Evolutionary conservation across 1,140 invertebrate species (phyloP).

Genomic region (Achatina immaculata): DNA sequence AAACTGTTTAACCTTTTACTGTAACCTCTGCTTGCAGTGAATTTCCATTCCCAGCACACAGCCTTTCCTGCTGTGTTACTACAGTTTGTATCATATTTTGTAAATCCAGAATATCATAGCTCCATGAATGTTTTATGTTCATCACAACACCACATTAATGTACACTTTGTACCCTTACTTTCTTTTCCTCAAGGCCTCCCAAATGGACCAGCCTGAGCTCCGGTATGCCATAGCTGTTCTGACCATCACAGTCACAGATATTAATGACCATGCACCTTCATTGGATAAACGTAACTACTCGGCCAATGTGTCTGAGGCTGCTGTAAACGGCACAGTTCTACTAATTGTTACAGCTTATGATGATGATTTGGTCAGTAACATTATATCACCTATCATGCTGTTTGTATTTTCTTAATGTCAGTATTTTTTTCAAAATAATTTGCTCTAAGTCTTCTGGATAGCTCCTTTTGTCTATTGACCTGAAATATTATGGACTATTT

Average conservation of each 20-base stretch:
- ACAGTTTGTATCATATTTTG: too few species aligned
- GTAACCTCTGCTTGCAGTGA: too few species aligned
- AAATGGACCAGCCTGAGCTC: slow-evolving; percentile 37
- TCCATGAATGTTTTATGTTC: too few species aligned
- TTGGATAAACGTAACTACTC: slow-evolving; percentile 31
- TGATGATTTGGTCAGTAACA: slow-evolving; percentile 33
- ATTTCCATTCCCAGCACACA: too few species aligned
- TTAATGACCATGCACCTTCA: slow-evolving; percentile 42
- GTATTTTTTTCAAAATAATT: background rate
- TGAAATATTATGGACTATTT: background rate
- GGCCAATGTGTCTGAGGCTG: slow-evolving; percentile 23
- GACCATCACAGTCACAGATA: slow-evolving; percentile 39
- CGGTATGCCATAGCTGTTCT: slow-evolving; percentile 32
- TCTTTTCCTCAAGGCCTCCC: slow-evolving; percentile 30
- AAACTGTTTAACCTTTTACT: too few species aligned
- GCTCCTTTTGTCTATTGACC: background rate
- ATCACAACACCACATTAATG: too few species aligned
- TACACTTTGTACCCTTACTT: too few species aligned
- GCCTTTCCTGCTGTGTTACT: too few species aligned
- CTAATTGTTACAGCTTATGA: slow-evolving; percentile 37
- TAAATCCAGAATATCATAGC: too few species aligned
- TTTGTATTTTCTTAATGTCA: background rate
- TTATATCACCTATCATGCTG: background rate
- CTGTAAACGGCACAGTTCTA: slow-evolving; percentile 21
- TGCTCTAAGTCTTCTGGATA: background rate